Percentiles rank a stretch among this genome's conserved stretches.
These are phyloP conservation scores for Leucoptera coffeella DNA, from an alignment of 2,888 invertebrate genomes.

Conservation along the genomic window DNA sequence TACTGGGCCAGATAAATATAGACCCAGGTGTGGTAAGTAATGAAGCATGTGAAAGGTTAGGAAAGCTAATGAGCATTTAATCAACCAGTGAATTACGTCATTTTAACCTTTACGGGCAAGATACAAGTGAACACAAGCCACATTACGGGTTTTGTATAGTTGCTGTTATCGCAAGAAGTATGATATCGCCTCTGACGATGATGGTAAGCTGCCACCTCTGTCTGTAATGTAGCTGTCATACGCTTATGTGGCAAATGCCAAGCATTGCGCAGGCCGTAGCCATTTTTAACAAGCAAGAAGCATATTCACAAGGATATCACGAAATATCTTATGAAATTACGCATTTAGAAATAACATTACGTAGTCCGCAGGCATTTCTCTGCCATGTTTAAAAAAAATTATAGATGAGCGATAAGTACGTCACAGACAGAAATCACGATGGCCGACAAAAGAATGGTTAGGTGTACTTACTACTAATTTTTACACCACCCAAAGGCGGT, in stretches of 20 bases:
- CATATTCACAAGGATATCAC: too few relatives aligned
- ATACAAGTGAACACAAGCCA: too few relatives aligned
- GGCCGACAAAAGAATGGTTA: constrained; percentile 50
- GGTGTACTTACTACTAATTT: constrained; percentile 88
- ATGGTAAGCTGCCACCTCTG: too few relatives aligned
- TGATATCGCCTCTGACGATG: too few relatives aligned
- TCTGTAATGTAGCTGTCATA: constrained; percentile 37
- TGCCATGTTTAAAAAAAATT: constrained; percentile 45
- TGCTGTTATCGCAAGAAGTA: too few relatives aligned
- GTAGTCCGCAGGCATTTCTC: constrained; percentile 36
- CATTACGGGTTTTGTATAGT: too few relatives aligned
- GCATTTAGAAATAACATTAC: too few relatives aligned
- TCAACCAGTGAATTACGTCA: constrained; percentile 33
- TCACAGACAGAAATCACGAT: constrained; percentile 57
- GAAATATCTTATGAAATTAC: too few relatives aligned
- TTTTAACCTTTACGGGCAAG: constrained; percentile 39
- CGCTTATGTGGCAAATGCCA: constrained; percentile 42
- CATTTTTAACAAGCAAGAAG: constrained; percentile 39
- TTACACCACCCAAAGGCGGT: constrained; percentile 82
- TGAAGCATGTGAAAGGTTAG: too few relatives aligned
- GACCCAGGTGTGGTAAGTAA: too few relatives aligned
- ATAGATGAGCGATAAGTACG: constrained; percentile 32
- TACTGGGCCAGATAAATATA: too few relatives aligned
- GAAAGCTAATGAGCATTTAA: too few relatives aligned
- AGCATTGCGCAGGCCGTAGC: constrained; percentile 26